Evolutionary conservation across 2,113 vertebrate genomes (phyloP).

Genomic region (Phyllopteryx taeniolatus): DNA sequence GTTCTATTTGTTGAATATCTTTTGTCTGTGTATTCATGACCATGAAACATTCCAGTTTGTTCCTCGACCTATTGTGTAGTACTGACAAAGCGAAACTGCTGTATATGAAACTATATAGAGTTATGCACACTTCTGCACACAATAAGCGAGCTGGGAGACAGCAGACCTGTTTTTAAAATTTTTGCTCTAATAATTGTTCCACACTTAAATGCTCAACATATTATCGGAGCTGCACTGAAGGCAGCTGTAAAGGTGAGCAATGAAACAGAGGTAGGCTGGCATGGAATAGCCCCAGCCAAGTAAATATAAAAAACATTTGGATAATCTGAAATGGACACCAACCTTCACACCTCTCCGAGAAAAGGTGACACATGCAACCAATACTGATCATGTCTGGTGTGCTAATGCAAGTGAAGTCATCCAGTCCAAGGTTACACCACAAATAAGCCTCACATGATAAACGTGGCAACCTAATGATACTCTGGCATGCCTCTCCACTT

Average conservation of each 20-base stretch:
- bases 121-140: neutral
- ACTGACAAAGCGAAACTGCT: neutral
- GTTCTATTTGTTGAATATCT: neutral
- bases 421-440: slow-evolving; percentile 48
- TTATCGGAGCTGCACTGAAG: neutral
- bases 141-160: neutral
- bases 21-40: neutral
- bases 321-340: neutral
- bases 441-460: slow-evolving; percentile 31
- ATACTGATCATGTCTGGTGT: slow-evolving; percentile 41
- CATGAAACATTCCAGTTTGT: neutral
- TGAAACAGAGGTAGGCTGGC: neutral
- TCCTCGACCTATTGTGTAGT: neutral
- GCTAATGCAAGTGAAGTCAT: slow-evolving; percentile 11
- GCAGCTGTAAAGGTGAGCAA: neutral
- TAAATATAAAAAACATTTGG: neutral
- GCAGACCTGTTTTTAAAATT: neutral
- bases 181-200: slow-evolving; percentile 1
- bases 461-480: slow-evolving; percentile 21
- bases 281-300: neutral
- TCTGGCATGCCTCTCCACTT: slow-evolving; percentile 21
- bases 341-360: neutral
- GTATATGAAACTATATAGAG: neutral
- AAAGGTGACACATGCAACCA: slow-evolving; percentile 8
- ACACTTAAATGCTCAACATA: slow-evolving; percentile 1